A percentile compares a stretch with the other conserved stretches of the same genome.
Evolutionary conservation across 1,140 invertebrate species (phyloP).

Genomic region (Drosophila lacertosa): DNA sequence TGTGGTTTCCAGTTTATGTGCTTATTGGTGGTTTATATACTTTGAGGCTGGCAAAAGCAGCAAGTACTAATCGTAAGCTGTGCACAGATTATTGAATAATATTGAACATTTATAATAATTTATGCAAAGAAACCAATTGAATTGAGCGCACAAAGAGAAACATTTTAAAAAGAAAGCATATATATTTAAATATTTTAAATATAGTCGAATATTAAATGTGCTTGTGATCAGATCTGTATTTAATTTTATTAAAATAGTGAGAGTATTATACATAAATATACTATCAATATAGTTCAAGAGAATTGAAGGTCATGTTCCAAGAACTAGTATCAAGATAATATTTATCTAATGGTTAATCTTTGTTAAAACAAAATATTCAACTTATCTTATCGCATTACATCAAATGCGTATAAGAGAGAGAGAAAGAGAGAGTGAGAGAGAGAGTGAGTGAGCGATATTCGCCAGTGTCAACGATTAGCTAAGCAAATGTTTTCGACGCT

Average conservation of each 20-base stretch:
- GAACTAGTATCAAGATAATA: too few relatives aligned
- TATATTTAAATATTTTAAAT: too few relatives aligned
- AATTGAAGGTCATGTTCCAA: too few relatives aligned
- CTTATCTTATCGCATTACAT: conserved; percentile 10
- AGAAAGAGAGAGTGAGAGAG: neutral
- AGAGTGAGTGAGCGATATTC: conserved; percentile 1
- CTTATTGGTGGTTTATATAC: conserved; percentile 1
- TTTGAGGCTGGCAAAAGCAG: neutral
- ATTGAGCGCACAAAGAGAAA: too few relatives aligned
- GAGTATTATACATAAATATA: too few relatives aligned
- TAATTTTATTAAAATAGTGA: too few relatives aligned
- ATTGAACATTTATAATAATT: too few relatives aligned
- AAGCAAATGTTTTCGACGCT: conserved; percentile 1
- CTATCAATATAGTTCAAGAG: too few relatives aligned
- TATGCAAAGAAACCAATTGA: too few relatives aligned
- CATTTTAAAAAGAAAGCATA: too few relatives aligned
- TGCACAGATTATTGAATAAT: neutral
- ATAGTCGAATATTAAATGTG: too few relatives aligned
- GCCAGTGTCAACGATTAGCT: conserved; percentile 1
- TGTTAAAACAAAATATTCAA: neutral
- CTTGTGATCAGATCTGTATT: too few relatives aligned
- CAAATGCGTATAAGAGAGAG: conserved; percentile 18
- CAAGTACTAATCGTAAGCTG: neutral
- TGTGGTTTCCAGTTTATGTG: neutral
- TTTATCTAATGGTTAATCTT: neutral